phyloP scores from a whole-genome alignment of 2,888 invertebrate species.

The Brachylomia viminalis region DNA sequence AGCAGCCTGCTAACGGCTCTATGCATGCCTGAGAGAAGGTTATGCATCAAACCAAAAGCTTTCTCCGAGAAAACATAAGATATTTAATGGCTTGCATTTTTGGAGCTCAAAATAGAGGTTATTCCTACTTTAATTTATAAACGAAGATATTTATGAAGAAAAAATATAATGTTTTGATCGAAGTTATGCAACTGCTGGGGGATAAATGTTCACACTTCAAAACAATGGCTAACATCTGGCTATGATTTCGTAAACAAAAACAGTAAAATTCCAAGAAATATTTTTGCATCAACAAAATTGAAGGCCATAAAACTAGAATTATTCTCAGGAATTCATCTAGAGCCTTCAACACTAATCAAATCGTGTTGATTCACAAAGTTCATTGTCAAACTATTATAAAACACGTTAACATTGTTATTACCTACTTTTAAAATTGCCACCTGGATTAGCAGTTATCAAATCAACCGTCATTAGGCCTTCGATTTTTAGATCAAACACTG shows the following conservation, averaged over 20 bases:
- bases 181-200: constrained; percentile 11
- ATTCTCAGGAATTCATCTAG: constrained; percentile 16
- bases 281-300: constrained; percentile 9
- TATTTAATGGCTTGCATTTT: neutral
- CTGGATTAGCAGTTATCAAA: constrained; percentile 33
- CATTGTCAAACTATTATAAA: constrained; percentile 40
- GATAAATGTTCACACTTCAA: neutral
- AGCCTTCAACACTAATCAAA: constrained; percentile 31
- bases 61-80: constrained; percentile 30
- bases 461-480: constrained; percentile 13
- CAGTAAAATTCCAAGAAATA: constrained; percentile 15
- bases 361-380: constrained; percentile 28
- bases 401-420: constrained; percentile 14
- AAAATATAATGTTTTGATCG: neutral
- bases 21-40: neutral
- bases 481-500: constrained; percentile 20
- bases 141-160: neutral
- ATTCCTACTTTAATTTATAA: neutral
- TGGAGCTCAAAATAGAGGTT: neutral
- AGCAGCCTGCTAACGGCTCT: neutral
- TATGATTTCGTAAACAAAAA: constrained; percentile 24
- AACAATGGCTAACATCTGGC: neutral
- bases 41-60: constrained; percentile 14
- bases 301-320: neutral
- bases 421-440: constrained; percentile 33